These are phyloP conservation scores for Drosophila acutilabella DNA, from an alignment of 2,888 invertebrate species.

Conservation along the genomic window DNA sequence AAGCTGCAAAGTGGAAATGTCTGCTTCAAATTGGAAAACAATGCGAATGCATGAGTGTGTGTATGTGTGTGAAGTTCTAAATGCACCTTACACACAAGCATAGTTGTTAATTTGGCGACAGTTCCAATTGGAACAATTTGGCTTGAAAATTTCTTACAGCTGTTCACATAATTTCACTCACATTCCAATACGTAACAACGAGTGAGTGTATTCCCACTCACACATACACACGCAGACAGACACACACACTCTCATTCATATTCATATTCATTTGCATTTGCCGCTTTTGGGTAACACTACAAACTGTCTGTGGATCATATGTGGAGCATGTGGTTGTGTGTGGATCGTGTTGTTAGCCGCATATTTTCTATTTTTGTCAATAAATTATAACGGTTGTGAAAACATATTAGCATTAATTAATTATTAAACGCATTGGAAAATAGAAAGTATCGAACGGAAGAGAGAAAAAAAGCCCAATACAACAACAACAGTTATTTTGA, in stretches of 20 bases:
- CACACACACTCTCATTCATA: conserved; percentile 15
- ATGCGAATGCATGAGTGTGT: background rate
- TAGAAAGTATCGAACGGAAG: conserved; percentile 72
- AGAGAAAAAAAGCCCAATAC: background rate
- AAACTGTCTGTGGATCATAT: conserved; percentile 13
- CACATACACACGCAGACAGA: background rate
- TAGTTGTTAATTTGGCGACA: conserved; percentile 5
- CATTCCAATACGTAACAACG: conserved; percentile 68
- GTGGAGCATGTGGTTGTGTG: conserved; percentile 13
- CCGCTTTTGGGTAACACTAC: conserved; percentile 36
- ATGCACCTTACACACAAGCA: background rate
- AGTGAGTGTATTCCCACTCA: background rate
- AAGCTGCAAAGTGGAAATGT: conserved; percentile 10
- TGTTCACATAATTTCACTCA: conserved; percentile 63
- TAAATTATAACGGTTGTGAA: conserved; percentile 81
- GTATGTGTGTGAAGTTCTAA: conserved; percentile 1
- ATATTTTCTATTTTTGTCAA: conserved; percentile 77
- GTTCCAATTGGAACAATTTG: conserved; percentile 12
- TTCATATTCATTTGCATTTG: conserved; percentile 58
- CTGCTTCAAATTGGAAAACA: conserved; percentile 1
- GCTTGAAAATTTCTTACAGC: conserved; percentile 7
- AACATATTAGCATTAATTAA: conserved; percentile 83
- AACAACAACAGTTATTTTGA: conserved; percentile 26
- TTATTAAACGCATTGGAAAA: conserved; percentile 79
- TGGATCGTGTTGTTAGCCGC: conserved; percentile 22